Conservation (phyloP, 2,888 invertebrate genomes). For the Lepidochrysops patricia region DNA sequence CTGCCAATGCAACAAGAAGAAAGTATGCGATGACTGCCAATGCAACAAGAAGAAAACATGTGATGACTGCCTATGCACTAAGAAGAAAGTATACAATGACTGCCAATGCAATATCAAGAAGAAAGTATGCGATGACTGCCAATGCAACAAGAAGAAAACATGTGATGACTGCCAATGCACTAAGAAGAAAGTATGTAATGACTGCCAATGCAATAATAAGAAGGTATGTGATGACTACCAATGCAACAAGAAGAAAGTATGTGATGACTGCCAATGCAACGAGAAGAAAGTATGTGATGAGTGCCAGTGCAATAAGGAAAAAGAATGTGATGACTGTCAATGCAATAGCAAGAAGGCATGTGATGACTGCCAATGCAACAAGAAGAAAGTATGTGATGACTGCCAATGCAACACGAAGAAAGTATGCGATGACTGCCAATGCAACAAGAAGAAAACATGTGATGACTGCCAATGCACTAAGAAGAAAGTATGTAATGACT, state of each 20-base stretch:
- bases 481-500: background rate
- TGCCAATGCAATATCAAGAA: slow-evolving; percentile 15
- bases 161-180: slow-evolving; percentile 23
- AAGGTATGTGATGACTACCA: background rate
- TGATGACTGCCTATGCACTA: slow-evolving; percentile 4
- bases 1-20: slow-evolving; percentile 30
- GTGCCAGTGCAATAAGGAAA: background rate
- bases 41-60: slow-evolving; percentile 10
- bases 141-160: slow-evolving; percentile 23
- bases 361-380: slow-evolving; percentile 18
- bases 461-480: background rate
- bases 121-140: slow-evolving; percentile 19
- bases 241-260: background rate
- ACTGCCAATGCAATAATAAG: slow-evolving; percentile 18
- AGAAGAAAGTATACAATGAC: slow-evolving; percentile 13
- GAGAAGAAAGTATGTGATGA: background rate
- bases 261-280: background rate
- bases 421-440: slow-evolving; percentile 17
- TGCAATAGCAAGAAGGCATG: slow-evolving; percentile 12
- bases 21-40: slow-evolving; percentile 18
- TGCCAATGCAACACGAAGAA: slow-evolving; percentile 27
- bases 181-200: slow-evolving; percentile 16
- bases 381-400: slow-evolving; percentile 1
- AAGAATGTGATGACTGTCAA: slow-evolving; percentile 19
- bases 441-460: background rate